phyloP scores from a whole-genome alignment of 1,140 invertebrate genomes.

The Drosophila varians region DNA sequence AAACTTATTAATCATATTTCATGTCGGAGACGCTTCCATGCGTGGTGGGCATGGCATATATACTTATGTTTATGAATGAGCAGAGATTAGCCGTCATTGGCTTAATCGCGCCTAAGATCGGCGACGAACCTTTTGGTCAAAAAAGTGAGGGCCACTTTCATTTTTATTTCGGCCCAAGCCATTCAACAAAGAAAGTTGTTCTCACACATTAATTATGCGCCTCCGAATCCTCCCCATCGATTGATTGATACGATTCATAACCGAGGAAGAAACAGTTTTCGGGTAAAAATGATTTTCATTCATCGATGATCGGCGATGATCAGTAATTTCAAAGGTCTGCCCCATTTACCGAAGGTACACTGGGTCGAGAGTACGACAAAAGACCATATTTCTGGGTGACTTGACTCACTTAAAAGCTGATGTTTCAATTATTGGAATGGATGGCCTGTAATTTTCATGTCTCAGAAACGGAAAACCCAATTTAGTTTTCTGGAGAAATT shows the following conservation, averaged over 20 bases:
- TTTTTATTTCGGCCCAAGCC: constrained; percentile 59
- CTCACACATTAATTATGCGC: constrained; percentile 70
- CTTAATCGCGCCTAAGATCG: constrained; percentile 71
- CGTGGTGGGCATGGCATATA: constrained; percentile 35
- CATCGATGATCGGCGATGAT: background rate
- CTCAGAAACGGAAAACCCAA: background rate
- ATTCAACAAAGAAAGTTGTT: constrained; percentile 70
- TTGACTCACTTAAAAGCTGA: constrained; percentile 30
- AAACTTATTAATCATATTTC: constrained; percentile 77
- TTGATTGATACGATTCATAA: constrained; percentile 19
- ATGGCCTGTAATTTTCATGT: constrained; percentile 33
- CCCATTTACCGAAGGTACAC: constrained; percentile 3
- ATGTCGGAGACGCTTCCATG: constrained; percentile 38
- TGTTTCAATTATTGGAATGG: constrained; percentile 29
- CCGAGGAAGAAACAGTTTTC: constrained; percentile 2
- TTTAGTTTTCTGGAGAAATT: constrained; percentile 8
- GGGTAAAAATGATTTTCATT: constrained; percentile 13
- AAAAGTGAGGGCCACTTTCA: constrained; percentile 54
- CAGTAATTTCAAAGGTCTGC: constrained; percentile 17
- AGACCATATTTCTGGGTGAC: background rate
- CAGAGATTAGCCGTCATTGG: constrained; percentile 65
- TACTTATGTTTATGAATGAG: constrained; percentile 67
- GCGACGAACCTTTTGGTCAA: constrained; percentile 25
- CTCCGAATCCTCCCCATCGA: constrained; percentile 20
- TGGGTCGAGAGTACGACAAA: constrained; percentile 14